These are phyloP conservation scores for Otocyon megalotis DNA, from an alignment of 2,113 vertebrate genomes.

Conservation along the genomic window DNA sequence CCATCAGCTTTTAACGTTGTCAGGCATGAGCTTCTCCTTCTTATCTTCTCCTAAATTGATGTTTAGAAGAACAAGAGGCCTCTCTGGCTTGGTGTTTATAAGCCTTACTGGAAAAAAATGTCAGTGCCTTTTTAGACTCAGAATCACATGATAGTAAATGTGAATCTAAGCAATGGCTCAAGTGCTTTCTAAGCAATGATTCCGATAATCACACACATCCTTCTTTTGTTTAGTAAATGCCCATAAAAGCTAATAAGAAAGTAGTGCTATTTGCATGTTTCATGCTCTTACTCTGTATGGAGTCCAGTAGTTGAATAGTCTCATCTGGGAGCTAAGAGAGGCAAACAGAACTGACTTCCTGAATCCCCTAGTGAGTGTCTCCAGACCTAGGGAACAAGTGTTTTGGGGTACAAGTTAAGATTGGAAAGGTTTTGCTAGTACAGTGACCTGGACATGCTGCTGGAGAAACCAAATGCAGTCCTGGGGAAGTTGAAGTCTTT, in stretches of 20 bases:
- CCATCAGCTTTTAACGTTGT: neutral
- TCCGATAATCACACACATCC: neutral
- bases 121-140: constrained; percentile 56
- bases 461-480: neutral
- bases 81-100: constrained; percentile 19
- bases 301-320: neutral
- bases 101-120: neutral
- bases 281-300: neutral
- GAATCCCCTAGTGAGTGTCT: neutral
- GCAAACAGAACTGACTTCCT: neutral
- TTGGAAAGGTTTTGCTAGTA: neutral
- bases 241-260: neutral
- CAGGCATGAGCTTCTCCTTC: neutral
- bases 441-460: neutral
- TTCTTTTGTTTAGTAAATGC: constrained; percentile 34
- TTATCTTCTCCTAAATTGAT: constrained; percentile 41
- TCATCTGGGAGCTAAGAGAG: neutral
- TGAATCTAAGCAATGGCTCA: constrained; percentile 3
- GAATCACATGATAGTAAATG: constrained; percentile 36
- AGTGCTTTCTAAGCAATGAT: constrained; percentile 53
- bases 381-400: neutral
- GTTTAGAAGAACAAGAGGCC: constrained; percentile 45
- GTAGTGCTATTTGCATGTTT: neutral
- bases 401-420: neutral
- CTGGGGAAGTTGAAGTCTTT: neutral